Conservation (phyloP, 2,888 invertebrate species). For the Tipula confusa region DNA sequence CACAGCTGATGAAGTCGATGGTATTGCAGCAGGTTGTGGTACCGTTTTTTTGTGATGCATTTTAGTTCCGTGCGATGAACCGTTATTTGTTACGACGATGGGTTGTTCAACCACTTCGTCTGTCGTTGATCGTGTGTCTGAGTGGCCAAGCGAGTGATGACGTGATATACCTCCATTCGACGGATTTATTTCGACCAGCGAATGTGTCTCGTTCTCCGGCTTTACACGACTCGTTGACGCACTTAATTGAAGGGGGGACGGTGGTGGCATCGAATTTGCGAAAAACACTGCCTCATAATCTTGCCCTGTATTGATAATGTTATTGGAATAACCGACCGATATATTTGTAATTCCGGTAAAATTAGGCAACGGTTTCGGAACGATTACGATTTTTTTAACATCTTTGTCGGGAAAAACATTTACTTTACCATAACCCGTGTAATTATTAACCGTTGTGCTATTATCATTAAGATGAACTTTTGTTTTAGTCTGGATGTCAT, state of each 20-base stretch:
- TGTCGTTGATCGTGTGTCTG: not conserved
- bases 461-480: slow-evolving; percentile 31
- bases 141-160: not conserved
- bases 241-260: slow-evolving; percentile 21
- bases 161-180: not conserved
- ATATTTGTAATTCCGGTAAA: slow-evolving; percentile 46
- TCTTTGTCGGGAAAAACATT: slow-evolving; percentile 33
- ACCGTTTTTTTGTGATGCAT: not conserved
- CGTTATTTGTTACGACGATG: not conserved
- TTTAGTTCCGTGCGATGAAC: not conserved
- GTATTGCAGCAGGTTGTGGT: not conserved
- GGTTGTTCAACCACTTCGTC: not conserved
- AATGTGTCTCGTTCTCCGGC: not conserved
- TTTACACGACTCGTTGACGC: not conserved
- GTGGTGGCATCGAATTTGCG: slow-evolving; percentile 35
- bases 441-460: not conserved
- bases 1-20: not conserved
- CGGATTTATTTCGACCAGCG: slow-evolving; percentile 30
- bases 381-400: slow-evolving; percentile 13
- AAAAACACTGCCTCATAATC: slow-evolving; percentile 49
- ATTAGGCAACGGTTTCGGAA: slow-evolving; percentile 4
- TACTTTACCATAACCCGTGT: slow-evolving; percentile 36
- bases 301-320: not conserved
- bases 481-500: not conserved
- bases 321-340: slow-evolving; percentile 42